Base-by-base conservation (phyloP, 2,888 invertebrate genomes). In the Diarsia rubi region DNA sequence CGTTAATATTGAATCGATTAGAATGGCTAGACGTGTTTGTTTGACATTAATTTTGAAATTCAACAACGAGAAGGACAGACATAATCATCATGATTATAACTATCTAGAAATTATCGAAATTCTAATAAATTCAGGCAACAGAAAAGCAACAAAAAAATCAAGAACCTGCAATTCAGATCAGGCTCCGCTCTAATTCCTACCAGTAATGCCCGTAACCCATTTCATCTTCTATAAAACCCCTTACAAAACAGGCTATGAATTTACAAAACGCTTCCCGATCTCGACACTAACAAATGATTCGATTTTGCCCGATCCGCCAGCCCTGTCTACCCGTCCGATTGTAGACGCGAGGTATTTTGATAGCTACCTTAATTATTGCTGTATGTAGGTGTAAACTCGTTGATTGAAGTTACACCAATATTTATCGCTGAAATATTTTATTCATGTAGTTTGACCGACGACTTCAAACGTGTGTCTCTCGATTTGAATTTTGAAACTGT, bases 311-410 rank as follows among this genome's bases (percentile, higher is more conserved):
- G 47, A 75, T 72, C 69, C 31, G 81, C 70, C 84, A 82, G 63
- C 82, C 82, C 87, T 88, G 54, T 59, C 27, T 49, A 70, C 62
- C 31, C 83, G 85, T 84, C 90, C 88, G 88, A 90, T 91, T 90
- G 90, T 92, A 91, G 91, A 93, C 90, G 91, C 92, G 91, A 70
- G 90, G 89, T 84, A 75, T 82, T 82, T 73, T 69, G 68, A 77
- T 75, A 64, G 69, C 85, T 84, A 78, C 87, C 89, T 92, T 92
- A 91, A 93, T 94, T 92, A 92, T 92, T 92, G 91, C 91, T 92
- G 89, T 89, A 88, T 92, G 89, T 89, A 88, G 87, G 87, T 89
- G 88, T 87, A 86, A 84, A 85, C 78, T 78, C 72, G 81, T 76
- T 86, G 70, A 82, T 77, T 78, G 69, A 78, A 74, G 69, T 73